These are phyloP conservation scores for Myathropa florea DNA, from an alignment of 2,888 invertebrate species.

Conservation along the genomic window DNA sequence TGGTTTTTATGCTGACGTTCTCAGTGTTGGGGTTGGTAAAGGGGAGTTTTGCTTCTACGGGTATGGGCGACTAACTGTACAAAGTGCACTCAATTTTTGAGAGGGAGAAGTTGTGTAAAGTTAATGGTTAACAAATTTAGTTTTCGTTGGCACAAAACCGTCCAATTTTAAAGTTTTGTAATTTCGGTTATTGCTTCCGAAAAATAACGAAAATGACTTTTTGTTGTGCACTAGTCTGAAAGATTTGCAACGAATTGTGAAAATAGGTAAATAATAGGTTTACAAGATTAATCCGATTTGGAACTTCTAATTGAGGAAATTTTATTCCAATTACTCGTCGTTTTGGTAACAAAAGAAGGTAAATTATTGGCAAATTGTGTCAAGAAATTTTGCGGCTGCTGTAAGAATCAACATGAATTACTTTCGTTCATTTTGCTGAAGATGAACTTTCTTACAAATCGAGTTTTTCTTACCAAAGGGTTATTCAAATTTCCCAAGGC, in stretches of 20 bases:
- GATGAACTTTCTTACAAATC: too few species aligned
- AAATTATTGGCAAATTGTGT: too few species aligned
- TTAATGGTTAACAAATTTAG: slow-evolving; percentile 47
- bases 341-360: neutral
- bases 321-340: neutral
- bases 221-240: neutral
- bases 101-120: slow-evolving; percentile 19
- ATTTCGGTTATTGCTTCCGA: slow-evolving; percentile 26
- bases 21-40: slow-evolving; percentile 2
- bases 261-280: neutral
- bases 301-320: neutral
- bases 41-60: neutral
- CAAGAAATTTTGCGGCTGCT: too few species aligned
- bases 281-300: neutral
- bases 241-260: neutral
- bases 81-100: neutral
- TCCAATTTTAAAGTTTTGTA: slow-evolving; percentile 50
- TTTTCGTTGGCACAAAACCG: slow-evolving; percentile 17
- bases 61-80: neutral
- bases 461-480: too few species aligned
- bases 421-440: too few species aligned
- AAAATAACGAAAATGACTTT: neutral
- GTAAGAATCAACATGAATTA: too few species aligned
- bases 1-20: slow-evolving; percentile 24
- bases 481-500: too few species aligned